Conservation (phyloP, 1,140 invertebrate genomes). For the Globodera rostochiensis region DNA sequence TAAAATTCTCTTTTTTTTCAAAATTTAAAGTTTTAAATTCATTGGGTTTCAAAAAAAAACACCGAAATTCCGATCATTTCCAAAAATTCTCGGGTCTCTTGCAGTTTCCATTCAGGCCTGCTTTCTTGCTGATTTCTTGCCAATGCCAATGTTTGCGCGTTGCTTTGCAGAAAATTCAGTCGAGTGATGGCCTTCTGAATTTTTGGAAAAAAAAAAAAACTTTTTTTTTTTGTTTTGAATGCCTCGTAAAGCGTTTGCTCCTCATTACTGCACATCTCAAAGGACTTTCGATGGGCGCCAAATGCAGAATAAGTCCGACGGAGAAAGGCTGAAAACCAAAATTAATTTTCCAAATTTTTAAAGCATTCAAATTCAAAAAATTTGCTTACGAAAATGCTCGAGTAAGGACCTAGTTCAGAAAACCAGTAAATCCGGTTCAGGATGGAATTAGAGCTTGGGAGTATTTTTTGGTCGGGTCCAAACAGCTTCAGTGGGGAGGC, state of each 20-base stretch:
- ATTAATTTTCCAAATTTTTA: background rate
- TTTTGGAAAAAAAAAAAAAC: background rate
- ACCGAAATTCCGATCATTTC: conserved; percentile 29
- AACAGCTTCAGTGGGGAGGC: too few relatives aligned
- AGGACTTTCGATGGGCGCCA: background rate
- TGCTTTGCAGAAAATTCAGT: conserved; percentile 42
- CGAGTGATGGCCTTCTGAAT: conserved; percentile 34
- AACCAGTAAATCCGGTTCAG: too few relatives aligned
- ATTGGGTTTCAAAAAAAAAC: background rate
- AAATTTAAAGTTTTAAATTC: conserved; percentile 9
- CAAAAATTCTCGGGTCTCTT: conserved; percentile 29
- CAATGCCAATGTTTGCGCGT: conserved; percentile 27
- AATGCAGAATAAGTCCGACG: background rate
- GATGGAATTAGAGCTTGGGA: too few relatives aligned
- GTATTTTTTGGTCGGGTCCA: too few relatives aligned
- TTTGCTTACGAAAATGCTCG: too few relatives aligned
- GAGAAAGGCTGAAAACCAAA: background rate
- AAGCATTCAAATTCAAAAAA: background rate
- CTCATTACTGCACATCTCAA: background rate
- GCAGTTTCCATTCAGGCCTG: conserved; percentile 15
- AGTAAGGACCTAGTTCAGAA: too few relatives aligned
- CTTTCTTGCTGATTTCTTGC: conserved; percentile 19
- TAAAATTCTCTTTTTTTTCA: background rate
- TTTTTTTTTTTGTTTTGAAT: background rate
- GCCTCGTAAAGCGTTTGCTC: conserved; percentile 7